phyloP scores from a whole-genome alignment of 1,140 invertebrate species.

The Cydia splendana region DNA sequence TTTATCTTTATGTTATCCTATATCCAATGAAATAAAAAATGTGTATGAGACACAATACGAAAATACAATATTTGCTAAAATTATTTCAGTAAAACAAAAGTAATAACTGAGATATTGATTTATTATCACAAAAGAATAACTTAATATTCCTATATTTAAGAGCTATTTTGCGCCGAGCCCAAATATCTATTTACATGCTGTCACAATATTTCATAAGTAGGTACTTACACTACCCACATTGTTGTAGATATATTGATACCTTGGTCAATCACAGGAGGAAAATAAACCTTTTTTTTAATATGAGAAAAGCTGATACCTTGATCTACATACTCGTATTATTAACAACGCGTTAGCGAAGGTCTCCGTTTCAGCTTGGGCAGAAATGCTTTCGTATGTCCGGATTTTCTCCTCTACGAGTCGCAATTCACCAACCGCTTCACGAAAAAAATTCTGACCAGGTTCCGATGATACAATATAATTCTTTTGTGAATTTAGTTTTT shows the following conservation, averaged over 20 bases:
- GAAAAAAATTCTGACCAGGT: too few relatives aligned
- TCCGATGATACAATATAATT: too few relatives aligned
- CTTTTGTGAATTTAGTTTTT: too few relatives aligned
- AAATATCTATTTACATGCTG: conserved; percentile 12
- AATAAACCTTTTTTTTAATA: background rate
- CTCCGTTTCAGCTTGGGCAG: too few relatives aligned
- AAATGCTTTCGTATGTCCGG: too few relatives aligned
- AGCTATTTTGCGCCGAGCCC: conserved; percentile 42
- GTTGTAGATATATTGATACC: too few relatives aligned
- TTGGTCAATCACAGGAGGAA: background rate
- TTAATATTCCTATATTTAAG: conserved; percentile 60
- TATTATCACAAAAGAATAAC: conserved; percentile 67
- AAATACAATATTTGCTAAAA: conserved; percentile 17
- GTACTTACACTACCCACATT: too few relatives aligned
- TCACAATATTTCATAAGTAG: background rate
- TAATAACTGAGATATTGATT: conserved; percentile 52
- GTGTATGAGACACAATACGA: background rate
- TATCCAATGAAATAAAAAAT: background rate
- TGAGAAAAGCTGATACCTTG: background rate
- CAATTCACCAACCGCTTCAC: too few relatives aligned
- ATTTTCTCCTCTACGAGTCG: too few relatives aligned
- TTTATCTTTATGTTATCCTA: background rate
- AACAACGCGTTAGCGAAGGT: too few relatives aligned
- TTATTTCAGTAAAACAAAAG: conserved; percentile 38
- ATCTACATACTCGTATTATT: too few relatives aligned